Base-by-base conservation (phyloP, 2,113 vertebrate species). In the Ochotona curzoniae region DNA sequence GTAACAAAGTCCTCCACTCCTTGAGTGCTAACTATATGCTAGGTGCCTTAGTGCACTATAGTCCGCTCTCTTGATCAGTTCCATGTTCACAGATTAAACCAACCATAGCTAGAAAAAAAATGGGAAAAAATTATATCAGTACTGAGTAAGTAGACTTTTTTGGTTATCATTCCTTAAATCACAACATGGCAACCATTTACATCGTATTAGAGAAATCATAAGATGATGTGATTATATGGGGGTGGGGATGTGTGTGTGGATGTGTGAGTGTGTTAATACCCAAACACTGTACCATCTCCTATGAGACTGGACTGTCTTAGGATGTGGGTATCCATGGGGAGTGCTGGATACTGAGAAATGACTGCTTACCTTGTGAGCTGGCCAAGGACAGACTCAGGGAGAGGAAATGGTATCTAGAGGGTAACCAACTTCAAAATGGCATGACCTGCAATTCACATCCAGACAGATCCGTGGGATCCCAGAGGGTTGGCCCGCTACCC, bases 331-430 rank as follows among this genome's bases (percentile, higher is more conserved):
- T 61, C 51, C 28, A 23, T 7, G 12, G 23, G 35, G 35, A 32
- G 11, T 73, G 25, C 74, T 23, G 35, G 70, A 60, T 38, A 44
- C 70, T 0, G 3, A 32, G 54, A 10, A 76, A 35, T 35, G 18
- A 25, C 23, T 35, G 30, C 73, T 35, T 38, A 47, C 28, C 71
- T 81, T 82, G 35, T 71, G 88, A 83, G 67, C 32, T 44, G 83
- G 61, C 44, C 30, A 57, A 82, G 57, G 82, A 60, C 74, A 94
- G 30, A 60, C 25, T 71, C 35, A 1, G 14, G 76, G 60, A 78
- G 57, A 61, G 44, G 54, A 74, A 64, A 35, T 76, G 64, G 61
- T 93, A 51, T 84, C 84, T 21, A 63, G 76, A 91, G 87, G 79
- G 75, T 47, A 83, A n/a, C 47, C 44, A 83, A 44, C 60, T 81